Evolutionary conservation across 2,797 vertebrate species (phyloP).

Genomic region (Pterois miles): DNA sequence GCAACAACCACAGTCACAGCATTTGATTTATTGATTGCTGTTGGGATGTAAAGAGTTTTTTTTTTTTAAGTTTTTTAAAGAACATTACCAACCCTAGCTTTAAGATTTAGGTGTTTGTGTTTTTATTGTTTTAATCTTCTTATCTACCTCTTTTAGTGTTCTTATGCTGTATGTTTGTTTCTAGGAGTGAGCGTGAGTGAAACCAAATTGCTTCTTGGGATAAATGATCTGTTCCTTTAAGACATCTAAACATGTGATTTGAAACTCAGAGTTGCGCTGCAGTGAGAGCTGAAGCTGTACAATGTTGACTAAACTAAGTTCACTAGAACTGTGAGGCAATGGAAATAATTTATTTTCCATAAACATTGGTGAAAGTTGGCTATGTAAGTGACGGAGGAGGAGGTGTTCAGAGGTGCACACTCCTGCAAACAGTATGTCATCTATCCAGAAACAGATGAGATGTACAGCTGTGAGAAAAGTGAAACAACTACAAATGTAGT

Average conservation of each 20-base stretch:
- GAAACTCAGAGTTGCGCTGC: background rate
- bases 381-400: background rate
- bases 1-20: no score
- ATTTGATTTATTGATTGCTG: no score
- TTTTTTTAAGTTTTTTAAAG: no score
- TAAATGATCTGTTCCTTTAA: constrained; percentile 19
- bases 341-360: background rate
- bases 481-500: background rate
- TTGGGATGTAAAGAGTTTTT: no score
- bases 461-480: background rate
- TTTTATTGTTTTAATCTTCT: background rate
- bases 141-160: background rate
- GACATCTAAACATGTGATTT: constrained; percentile 5
- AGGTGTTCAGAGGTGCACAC: background rate
- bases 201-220: constrained; percentile 4
- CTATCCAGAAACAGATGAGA: constrained; percentile 6
- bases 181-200: background rate
- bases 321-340: background rate
- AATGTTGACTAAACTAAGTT: background rate
- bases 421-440: background rate
- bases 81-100: no score
- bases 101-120: background rate
- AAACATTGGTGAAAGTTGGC: constrained; percentile 4
- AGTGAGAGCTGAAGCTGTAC: background rate
- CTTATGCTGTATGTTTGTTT: background rate